phyloP scores from a whole-genome alignment of 2,797 vertebrate genomes.

The Geotrypetes seraphini region DNA sequence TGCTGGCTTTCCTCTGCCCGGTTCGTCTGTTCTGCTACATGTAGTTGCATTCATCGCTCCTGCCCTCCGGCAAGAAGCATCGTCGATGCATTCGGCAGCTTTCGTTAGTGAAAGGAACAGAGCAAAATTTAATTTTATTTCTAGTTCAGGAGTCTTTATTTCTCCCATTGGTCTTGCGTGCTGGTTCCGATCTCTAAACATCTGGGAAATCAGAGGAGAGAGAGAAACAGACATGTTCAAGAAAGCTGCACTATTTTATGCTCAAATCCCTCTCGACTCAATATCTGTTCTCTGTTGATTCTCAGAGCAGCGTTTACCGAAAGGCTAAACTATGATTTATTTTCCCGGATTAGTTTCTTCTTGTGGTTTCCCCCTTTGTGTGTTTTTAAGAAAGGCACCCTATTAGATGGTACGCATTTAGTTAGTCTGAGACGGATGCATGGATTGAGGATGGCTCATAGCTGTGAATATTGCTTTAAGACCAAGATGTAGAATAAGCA shows the following conservation, averaged over 20 bases:
- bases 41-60: too few relatives aligned
- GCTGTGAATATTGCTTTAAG: conserved; percentile 2
- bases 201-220: neutral
- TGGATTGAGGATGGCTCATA: neutral
- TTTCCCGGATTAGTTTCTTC: too few relatives aligned
- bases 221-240: neutral
- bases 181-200: neutral
- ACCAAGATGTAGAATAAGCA: neutral
- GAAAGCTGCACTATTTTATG: neutral
- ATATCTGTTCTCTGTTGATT: neutral
- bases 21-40: too few relatives aligned
- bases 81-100: too few relatives aligned
- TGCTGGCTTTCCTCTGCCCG: too few relatives aligned
- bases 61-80: too few relatives aligned
- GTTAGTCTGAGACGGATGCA: neutral
- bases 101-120: too few relatives aligned
- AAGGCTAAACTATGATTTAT: neutral
- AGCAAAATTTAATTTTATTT: too few relatives aligned
- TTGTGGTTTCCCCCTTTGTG: neutral
- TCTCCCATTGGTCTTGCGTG: neutral
- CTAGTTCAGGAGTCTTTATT: neutral
- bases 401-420: conserved; percentile 1
- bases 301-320: neutral
- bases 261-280: neutral
- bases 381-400: conserved; percentile 4